A percentile compares a stretch with the other conserved stretches of the same genome.
Conservation (phyloP, 2,888 invertebrate genomes). For the Phania funesta region DNA sequence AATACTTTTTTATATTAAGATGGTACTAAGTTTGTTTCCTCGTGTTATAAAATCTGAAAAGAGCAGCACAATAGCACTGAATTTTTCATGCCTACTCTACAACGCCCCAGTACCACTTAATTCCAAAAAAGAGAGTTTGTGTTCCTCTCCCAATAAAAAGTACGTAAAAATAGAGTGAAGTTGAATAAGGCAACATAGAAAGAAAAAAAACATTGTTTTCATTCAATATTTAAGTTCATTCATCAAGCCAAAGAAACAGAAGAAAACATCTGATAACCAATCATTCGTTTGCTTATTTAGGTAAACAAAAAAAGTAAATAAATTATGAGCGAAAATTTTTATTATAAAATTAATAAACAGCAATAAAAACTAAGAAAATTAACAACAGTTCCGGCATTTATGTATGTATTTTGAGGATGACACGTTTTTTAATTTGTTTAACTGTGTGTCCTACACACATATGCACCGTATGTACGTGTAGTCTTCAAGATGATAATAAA, state of each 20-base stretch:
- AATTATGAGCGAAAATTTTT: constrained; percentile 34
- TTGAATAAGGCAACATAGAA: not conserved
- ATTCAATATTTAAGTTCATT: constrained; percentile 58
- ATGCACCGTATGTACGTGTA: not conserved
- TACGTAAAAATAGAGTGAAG: constrained; percentile 25
- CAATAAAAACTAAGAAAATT: constrained; percentile 11
- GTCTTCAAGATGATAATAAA: constrained; percentile 51
- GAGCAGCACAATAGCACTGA: too few relatives aligned
- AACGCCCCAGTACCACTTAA: constrained; percentile 49
- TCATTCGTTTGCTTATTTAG: constrained; percentile 3
- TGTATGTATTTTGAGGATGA: constrained; percentile 27
- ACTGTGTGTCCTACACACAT: constrained; percentile 12
- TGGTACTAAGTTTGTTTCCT: too few relatives aligned
- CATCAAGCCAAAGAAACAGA: constrained; percentile 21
- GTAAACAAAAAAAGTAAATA: constrained; percentile 3
- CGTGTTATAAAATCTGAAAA: too few relatives aligned
- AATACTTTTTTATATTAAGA: too few relatives aligned
- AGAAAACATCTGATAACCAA: not conserved
- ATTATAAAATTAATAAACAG: constrained; percentile 37
- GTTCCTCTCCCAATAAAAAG: not conserved
- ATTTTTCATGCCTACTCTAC: too few relatives aligned
- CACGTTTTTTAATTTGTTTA: constrained; percentile 41
- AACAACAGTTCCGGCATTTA: constrained; percentile 54
- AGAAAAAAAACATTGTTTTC: constrained; percentile 37
- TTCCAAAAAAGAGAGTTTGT: constrained; percentile 26